Evolutionary conservation across 2,888 invertebrate species (phyloP).

Genomic region (Diogma glabrata): DNA sequence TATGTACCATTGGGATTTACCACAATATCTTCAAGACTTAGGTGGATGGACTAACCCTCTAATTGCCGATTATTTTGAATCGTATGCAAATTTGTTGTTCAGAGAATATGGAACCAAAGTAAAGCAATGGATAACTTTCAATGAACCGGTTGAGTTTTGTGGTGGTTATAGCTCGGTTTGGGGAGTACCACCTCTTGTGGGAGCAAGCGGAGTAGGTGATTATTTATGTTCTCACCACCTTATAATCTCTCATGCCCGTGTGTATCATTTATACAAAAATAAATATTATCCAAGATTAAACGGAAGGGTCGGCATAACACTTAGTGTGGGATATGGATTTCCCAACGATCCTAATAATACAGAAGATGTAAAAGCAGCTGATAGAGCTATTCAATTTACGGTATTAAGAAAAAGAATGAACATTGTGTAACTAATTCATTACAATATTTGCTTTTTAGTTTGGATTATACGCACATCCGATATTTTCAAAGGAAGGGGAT

Average conservation of each 20-base stretch:
- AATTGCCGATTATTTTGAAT: slow-evolving; percentile 38
- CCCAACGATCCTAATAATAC: background rate
- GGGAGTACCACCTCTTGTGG: slow-evolving; percentile 29
- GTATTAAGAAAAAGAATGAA: too few species aligned
- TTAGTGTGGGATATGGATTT: slow-evolving; percentile 23
- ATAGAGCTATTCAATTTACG: background rate
- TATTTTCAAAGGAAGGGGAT: background rate
- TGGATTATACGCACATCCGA: background rate
- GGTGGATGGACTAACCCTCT: slow-evolving; percentile 41
- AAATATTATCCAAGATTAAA: slow-evolving; percentile 17
- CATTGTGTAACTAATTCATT: too few species aligned
- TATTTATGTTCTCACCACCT: slow-evolving; percentile 42
- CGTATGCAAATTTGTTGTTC: slow-evolving; percentile 39
- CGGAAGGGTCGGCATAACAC: slow-evolving; percentile 28
- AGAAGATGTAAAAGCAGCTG: background rate
- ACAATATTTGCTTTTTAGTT: too few species aligned
- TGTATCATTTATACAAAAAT: slow-evolving; percentile 34
- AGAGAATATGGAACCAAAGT: slow-evolving; percentile 39
- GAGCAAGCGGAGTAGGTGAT: slow-evolving; percentile 37
- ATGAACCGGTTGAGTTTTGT: slow-evolving; percentile 41
- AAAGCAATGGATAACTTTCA: slow-evolving; percentile 45
- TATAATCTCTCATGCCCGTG: slow-evolving; percentile 41
- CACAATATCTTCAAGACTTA: slow-evolving; percentile 40
- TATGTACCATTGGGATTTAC: slow-evolving; percentile 44
- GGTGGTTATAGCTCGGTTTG: slow-evolving; percentile 28